These are phyloP conservation scores for Desoria tigrina DNA, from an alignment of 2,888 invertebrate genomes.

Conservation along the genomic window DNA sequence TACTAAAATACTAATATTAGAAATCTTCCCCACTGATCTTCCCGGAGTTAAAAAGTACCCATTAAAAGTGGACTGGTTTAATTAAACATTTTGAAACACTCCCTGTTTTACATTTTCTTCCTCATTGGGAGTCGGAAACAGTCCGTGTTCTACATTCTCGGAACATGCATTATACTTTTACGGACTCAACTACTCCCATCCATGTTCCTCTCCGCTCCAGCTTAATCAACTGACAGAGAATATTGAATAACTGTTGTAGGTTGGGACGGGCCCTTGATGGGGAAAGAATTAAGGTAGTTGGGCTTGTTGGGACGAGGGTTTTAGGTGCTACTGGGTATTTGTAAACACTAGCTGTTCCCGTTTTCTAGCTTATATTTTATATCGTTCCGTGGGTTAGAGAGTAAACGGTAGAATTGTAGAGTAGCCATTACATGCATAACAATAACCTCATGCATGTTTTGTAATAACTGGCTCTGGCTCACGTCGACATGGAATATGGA, in stretches of 20 bases:
- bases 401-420: neutral
- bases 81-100: constrained; percentile 19
- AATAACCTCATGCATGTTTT: constrained; percentile 12
- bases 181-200: too few species aligned
- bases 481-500: too few species aligned
- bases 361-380: too few species aligned
- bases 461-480: neutral
- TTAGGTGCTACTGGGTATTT: too few species aligned
- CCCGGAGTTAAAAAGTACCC: constrained; percentile 8
- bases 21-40: neutral
- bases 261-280: too few species aligned
- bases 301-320: too few species aligned
- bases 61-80: constrained; percentile 20
- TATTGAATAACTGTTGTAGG: too few species aligned
- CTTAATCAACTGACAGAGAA: neutral
- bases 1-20: neutral
- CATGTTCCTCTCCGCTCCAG: too few species aligned
- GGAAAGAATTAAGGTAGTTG: too few species aligned
- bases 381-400: too few species aligned
- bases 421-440: constrained; percentile 7
- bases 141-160: constrained; percentile 14
- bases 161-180: constrained; percentile 10
- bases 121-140: constrained; percentile 16
- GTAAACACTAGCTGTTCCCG: too few species aligned
- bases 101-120: neutral